Conservation (phyloP, 1,140 invertebrate genomes). For the Eriocheir sinensis region DNA sequence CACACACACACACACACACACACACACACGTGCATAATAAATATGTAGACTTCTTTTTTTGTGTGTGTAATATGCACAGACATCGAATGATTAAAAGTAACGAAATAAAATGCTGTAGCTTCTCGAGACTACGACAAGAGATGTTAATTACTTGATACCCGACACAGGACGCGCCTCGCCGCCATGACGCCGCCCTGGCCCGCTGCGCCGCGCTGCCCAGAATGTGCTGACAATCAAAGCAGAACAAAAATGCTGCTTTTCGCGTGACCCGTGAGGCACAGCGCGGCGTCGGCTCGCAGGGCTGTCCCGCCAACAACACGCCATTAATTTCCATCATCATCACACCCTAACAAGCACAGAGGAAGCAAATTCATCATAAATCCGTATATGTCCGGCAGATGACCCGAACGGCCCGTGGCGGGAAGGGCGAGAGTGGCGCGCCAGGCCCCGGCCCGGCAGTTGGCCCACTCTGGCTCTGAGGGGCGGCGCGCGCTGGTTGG, state of each 20-base stretch:
- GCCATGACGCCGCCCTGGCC: neutral
- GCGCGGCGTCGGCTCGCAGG: neutral
- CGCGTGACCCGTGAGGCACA: neutral
- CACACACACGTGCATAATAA: neutral
- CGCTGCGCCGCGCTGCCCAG: neutral
- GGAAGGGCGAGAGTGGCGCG: slow-evolving; percentile 12
- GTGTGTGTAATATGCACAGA: too few species aligned
- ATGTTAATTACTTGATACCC: neutral
- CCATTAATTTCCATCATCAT: slow-evolving; percentile 52
- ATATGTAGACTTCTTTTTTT: too few species aligned
- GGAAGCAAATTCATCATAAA: slow-evolving; percentile 55
- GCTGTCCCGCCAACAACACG: neutral
- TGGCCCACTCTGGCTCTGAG: slow-evolving; percentile 63
- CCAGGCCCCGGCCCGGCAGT: neutral
- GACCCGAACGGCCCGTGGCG: slow-evolving; percentile 20
- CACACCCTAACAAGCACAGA: slow-evolving; percentile 61
- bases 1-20: slow-evolving; percentile 36
- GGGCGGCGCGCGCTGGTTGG: slow-evolving; percentile 68
- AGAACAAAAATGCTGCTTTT: neutral
- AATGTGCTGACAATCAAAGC: neutral
- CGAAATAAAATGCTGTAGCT: neutral
- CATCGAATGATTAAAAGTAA: neutral
- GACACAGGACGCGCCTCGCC: too few species aligned
- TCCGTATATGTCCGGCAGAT: neutral
- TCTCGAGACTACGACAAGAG: neutral